phyloP scores from a whole-genome alignment of 2,888 invertebrate genomes.

The Ephialtes manifestator region DNA sequence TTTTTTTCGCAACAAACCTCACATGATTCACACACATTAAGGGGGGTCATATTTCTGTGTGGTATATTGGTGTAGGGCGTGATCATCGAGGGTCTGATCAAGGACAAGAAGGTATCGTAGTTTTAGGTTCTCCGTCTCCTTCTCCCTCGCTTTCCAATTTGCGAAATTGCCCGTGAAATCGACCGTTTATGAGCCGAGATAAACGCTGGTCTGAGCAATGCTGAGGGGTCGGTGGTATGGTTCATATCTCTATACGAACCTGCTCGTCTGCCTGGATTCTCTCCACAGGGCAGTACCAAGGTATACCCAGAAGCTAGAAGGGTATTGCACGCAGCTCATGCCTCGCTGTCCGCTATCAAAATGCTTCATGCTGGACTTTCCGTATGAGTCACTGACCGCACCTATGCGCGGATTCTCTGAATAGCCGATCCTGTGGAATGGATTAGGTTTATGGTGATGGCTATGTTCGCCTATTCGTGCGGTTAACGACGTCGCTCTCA shows the following conservation, averaged over 20 bases:
- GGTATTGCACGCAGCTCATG: slow-evolving; percentile 31
- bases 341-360: slow-evolving; percentile 33
- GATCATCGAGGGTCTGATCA: neutral
- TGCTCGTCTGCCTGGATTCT: slow-evolving; percentile 1
- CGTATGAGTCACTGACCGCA: slow-evolving; percentile 24
- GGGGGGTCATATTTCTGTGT: neutral
- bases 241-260: slow-evolving; percentile 32
- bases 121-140: slow-evolving; percentile 1
- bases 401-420: slow-evolving; percentile 28
- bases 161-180: slow-evolving; percentile 80
- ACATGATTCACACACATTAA: too few relatives aligned
- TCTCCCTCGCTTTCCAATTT: slow-evolving; percentile 76
- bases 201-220: slow-evolving; percentile 71
- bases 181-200: slow-evolving; percentile 79
- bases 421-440: slow-evolving; percentile 16
- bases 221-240: neutral
- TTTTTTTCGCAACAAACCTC: too few relatives aligned
- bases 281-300: slow-evolving; percentile 1
- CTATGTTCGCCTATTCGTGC: neutral
- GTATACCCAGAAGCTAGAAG: slow-evolving; percentile 6
- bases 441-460: slow-evolving; percentile 37
- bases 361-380: slow-evolving; percentile 21
- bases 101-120: slow-evolving; percentile 4
- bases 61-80: neutral
- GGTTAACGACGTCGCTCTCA: slow-evolving; percentile 2